Conservation (phyloP, 2,113 vertebrate species). For the Hippolais icterina region DNA sequence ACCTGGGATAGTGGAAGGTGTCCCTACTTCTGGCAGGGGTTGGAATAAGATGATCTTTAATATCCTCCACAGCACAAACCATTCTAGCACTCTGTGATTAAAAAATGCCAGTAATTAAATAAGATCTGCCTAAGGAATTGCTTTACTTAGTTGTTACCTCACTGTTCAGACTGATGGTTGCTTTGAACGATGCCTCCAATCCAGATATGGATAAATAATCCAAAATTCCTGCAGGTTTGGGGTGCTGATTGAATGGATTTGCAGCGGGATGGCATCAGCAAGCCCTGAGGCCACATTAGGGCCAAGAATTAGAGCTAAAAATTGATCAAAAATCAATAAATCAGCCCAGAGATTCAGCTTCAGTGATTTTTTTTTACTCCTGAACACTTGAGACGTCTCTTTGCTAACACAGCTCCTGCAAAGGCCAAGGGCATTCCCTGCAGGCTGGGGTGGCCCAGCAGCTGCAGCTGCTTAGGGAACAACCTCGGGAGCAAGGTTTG, state of each 20-base stretch:
- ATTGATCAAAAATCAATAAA: neutral
- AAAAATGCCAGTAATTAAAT: neutral
- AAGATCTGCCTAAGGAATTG: neutral
- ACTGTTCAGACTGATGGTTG: neutral
- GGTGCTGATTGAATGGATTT: neutral
- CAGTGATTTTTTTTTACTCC: slow-evolving; percentile 6
- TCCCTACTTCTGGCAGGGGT: neutral
- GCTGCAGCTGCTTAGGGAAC: slow-evolving; percentile 70
- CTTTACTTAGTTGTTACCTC: neutral
- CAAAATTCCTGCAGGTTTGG: neutral
- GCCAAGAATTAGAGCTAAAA: neutral
- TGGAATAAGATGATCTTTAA: neutral
- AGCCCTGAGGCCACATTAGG: neutral
- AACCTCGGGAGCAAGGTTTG: slow-evolving; percentile 31
- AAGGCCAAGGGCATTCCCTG: neutral
- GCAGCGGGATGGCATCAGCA: rapidly evolving
- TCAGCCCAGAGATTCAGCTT: neutral
- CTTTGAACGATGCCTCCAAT: neutral
- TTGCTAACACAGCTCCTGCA: neutral
- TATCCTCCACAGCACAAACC: neutral
- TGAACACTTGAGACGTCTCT: neutral
- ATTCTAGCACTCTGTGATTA: neutral
- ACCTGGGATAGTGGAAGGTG: neutral
- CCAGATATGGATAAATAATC: neutral
- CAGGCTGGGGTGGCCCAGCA: neutral